These are phyloP conservation scores for Atta colombica DNA, from an alignment of 1,140 invertebrate genomes.

Conservation along the genomic window DNA sequence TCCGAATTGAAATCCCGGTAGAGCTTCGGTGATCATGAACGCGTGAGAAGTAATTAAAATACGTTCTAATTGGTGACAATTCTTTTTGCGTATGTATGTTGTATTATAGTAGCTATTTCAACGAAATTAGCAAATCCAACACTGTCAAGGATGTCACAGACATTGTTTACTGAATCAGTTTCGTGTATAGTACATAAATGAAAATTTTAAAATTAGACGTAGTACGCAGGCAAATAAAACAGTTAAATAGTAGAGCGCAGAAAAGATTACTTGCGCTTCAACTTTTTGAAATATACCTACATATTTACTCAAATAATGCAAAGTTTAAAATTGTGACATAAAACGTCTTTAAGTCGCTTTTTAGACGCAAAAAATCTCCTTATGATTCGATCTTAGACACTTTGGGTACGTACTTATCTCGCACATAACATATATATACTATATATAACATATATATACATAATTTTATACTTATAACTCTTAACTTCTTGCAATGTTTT, in stretches of 20 bases:
- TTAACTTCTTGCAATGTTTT: no score
- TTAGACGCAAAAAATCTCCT: no score
- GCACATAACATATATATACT: no score
- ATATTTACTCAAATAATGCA: no score
- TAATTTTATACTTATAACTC: no score
- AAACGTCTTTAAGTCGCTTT: no score
- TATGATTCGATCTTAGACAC: no score
- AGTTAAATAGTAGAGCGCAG: background rate
- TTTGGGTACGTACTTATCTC: no score
- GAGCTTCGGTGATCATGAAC: slow-evolving; percentile 53
- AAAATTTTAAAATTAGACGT: background rate
- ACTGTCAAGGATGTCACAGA: background rate
- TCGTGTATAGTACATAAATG: background rate
- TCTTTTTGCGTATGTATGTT: background rate
- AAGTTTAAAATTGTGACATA: no score
- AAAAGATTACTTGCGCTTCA: background rate
- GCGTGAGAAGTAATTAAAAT: slow-evolving; percentile 68
- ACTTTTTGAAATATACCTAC: background rate
- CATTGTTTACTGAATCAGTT: background rate
- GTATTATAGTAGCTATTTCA: background rate
- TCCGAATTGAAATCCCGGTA: slow-evolving; percentile 70
- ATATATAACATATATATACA: no score
- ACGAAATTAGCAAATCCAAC: slow-evolving; percentile 19
- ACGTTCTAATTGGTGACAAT: background rate
- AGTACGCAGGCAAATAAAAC: background rate